These are phyloP conservation scores for Sclerurus mexicanus DNA, from an alignment of 2,113 vertebrate genomes.

Conservation along the genomic window DNA sequence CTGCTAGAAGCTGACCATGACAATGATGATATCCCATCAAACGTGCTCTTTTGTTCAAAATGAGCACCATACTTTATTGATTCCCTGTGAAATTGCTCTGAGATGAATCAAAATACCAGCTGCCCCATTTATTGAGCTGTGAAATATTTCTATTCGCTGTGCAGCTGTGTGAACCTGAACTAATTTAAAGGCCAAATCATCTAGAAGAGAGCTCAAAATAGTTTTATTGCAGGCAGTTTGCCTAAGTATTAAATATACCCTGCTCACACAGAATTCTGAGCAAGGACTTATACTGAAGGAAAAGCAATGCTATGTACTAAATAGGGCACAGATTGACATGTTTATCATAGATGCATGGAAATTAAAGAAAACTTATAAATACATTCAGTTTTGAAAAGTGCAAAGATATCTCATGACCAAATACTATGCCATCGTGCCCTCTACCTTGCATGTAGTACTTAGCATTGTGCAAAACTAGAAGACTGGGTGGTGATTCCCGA, in stretches of 20 bases:
- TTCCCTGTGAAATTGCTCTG: slow-evolving; percentile 21
- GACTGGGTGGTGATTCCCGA: neutral
- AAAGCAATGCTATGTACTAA: neutral
- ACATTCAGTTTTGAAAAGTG: neutral
- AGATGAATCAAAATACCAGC: slow-evolving; percentile 46
- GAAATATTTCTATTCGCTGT: slow-evolving; percentile 32
- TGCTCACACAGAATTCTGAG: neutral
- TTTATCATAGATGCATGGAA: neutral
- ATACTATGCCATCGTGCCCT: neutral
- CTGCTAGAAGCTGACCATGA: neutral
- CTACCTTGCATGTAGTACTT: neutral
- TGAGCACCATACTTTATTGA: slow-evolving; percentile 42
- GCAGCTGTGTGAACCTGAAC: slow-evolving; percentile 48
- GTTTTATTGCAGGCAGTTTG: slow-evolving; percentile 38
- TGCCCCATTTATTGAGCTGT: slow-evolving; percentile 22
- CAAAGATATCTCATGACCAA: neutral
- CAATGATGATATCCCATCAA: slow-evolving; percentile 7
- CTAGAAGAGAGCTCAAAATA: slow-evolving; percentile 44
- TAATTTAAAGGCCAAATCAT: slow-evolving; percentile 42
- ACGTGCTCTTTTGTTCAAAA: slow-evolving; percentile 26
- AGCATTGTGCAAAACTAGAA: neutral
- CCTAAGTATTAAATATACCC: slow-evolving; percentile 34
- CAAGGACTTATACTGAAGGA: neutral
- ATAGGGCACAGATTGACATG: neutral
- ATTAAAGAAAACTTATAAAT: neutral